Conservation (phyloP, 2,113 vertebrate species). For the Poeciliopsis prolifica region DNA sequence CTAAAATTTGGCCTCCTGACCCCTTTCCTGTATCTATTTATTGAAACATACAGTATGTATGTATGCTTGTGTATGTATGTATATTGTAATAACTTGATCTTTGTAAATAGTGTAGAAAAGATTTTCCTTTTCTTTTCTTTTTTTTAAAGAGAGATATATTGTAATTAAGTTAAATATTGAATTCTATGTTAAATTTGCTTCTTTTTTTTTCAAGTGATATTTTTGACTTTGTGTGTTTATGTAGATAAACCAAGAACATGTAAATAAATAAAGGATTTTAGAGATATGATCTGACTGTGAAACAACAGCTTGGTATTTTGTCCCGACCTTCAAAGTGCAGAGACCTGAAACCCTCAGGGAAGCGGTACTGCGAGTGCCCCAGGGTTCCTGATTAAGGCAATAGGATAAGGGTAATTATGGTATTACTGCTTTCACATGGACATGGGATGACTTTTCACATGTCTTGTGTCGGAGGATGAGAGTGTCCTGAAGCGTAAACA, state of each 20-base stretch:
- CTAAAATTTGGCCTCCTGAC: conserved; percentile 67
- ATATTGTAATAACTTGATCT: conserved; percentile 52
- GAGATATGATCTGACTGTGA: conserved; percentile 33
- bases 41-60: conserved; percentile 37
- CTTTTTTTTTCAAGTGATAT: conserved; percentile 54
- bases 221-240: conserved; percentile 44
- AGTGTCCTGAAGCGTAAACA: not conserved
- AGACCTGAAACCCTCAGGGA: conserved; percentile 30
- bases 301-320: conserved; percentile 27
- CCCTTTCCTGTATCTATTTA: conserved; percentile 56
- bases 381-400: conserved; percentile 70
- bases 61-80: conserved; percentile 32
- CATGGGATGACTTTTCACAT: conserved; percentile 67
- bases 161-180: conserved; percentile 59
- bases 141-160: conserved; percentile 42
- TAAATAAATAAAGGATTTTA: conserved; percentile 71
- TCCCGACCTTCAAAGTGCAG: conserved; percentile 48
- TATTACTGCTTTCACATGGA: conserved; percentile 74
- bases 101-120: conserved; percentile 80
- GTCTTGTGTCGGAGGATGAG: conserved; percentile 19
- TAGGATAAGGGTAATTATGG: conserved; percentile 75
- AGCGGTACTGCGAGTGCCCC: conserved; percentile 40
- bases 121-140: conserved; percentile 34
- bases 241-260: conserved; percentile 54
- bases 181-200: conserved; percentile 42